A percentile compares a stretch with the other conserved stretches of the same genome.
phyloP scores from a whole-genome alignment of 1,140 invertebrate genomes.

The Pissodes strobi region DNA sequence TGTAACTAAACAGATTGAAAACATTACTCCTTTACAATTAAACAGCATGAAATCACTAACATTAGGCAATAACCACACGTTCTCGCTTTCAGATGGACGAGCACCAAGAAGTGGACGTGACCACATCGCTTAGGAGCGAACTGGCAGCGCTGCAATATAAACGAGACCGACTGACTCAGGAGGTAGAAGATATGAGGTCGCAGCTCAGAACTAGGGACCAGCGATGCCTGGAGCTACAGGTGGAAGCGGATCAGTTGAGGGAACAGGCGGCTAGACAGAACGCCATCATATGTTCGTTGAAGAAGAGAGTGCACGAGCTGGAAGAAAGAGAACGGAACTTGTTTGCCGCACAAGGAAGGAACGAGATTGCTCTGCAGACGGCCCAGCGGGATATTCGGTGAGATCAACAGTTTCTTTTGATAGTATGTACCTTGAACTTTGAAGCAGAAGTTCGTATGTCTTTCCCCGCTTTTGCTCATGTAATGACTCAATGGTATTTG shows the following conservation, averaged over 20 bases:
- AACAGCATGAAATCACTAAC: no score
- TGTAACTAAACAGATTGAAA: no score
- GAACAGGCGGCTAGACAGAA: constrained; percentile 81
- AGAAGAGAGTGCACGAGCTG: constrained; percentile 76
- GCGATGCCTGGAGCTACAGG: constrained; percentile 67
- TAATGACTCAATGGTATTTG: no score
- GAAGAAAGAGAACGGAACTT: constrained; percentile 75
- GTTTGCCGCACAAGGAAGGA: constrained; percentile 65
- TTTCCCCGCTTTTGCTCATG: no score
- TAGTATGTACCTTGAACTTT: no score
- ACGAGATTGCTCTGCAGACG: constrained; percentile 71
- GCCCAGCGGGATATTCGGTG: constrained; percentile 72
- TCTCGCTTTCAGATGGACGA: constrained; percentile 63
- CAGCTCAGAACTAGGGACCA: constrained; percentile 68
- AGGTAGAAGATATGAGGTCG: constrained; percentile 72
- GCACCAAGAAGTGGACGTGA: constrained; percentile 64
- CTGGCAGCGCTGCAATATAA: constrained; percentile 80
- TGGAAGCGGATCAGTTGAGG: constrained; percentile 71
- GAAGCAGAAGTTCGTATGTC: no score
- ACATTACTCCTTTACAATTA: no score
- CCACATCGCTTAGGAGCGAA: constrained; percentile 76
- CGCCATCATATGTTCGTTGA: constrained; percentile 75
- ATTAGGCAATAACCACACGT: no score
- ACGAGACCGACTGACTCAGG: constrained; percentile 73
- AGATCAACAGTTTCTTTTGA: no score